A percentile compares a stretch with the other conserved stretches of the same genome.
These are phyloP conservation scores for Poicephalus gulielmi DNA, from an alignment of 2,113 vertebrate species.

Conservation along the genomic window DNA sequence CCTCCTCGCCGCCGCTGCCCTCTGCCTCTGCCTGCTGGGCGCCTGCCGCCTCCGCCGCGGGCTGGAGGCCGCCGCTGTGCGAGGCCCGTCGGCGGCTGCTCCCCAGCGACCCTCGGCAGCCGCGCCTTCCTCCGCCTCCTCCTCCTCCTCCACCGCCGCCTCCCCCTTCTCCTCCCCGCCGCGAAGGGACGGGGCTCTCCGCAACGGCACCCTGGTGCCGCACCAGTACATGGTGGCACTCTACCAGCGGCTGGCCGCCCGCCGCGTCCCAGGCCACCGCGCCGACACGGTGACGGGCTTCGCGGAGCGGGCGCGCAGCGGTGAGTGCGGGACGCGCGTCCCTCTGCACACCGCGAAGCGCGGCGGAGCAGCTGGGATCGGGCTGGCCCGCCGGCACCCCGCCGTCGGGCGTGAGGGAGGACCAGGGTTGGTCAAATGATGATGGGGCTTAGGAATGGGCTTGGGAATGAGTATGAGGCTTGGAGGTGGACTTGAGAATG, in stretches of 20 bases:
- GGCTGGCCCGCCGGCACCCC: neutral
- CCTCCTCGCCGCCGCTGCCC: constrained; percentile 2
- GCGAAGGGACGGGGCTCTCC: neutral
- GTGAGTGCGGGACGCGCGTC: constrained; percentile 12
- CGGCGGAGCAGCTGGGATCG: neutral
- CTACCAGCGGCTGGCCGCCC: constrained; percentile 76
- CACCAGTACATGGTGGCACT: constrained; percentile 86
- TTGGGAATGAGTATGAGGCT: neutral
- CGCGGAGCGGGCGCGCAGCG: constrained; percentile 73
- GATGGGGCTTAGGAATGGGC: too few species aligned
- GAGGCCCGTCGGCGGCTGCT: neutral
- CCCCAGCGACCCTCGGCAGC: constrained; percentile 12
- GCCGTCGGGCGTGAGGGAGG: neutral
- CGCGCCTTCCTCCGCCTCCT: constrained; percentile 5
- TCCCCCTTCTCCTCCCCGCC: constrained; percentile 12
- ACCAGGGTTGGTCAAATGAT: neutral
- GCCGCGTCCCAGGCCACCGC: constrained; percentile 19
- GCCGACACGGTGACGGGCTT: constrained; percentile 86
- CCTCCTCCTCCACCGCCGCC: neutral
- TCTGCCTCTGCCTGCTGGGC: constrained; percentile 60
- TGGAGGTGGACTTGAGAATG: neutral
- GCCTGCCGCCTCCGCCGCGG: constrained; percentile 51
- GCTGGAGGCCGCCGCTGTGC: constrained; percentile 41
- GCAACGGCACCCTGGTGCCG: constrained; percentile 76
- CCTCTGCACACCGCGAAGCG: neutral